Base-by-base conservation (phyloP, 2,888 invertebrate genomes). In the Lypha dubia region DNA sequence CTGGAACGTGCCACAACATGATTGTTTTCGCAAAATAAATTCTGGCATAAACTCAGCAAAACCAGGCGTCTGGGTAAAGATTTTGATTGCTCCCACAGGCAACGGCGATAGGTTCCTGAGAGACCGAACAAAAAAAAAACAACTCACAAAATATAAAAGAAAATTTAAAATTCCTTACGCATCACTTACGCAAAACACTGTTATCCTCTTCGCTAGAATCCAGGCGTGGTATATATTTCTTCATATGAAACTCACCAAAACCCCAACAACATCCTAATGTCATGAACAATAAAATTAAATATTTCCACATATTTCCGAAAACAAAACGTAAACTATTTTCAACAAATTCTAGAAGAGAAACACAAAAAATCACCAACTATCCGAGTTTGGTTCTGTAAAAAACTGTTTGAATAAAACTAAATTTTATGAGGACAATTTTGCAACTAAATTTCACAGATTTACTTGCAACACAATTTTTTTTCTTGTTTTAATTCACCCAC, bases 61-160 rank as follows among this genome's bases (percentile, higher is more conserved):
- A 91, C 91, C 62, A 91, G 86, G 28, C 91, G 91, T 1, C 91
- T 88, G 13, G 91, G 91, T 86, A 91, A 86, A 38, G 90, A 91
- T 88, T 90, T 91, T 1, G 91, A 91, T 68, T 92, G 92, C 82
- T 91, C 91, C 91, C 91, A 91, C 90, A 91, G 90, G 87, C 91
- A 91, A 67, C 91, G 91, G 0, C 91, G 90, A 86, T 91, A 91
- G 62, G 91, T 90, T 82, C 91, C 91, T 91, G 17, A n/a, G 5
- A 20, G 1, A n/a, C n/a, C 9, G 17, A 22, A 58, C 32, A 32
- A n/a, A n/a, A 73, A 28, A 11, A 11, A 28, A 28, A 5, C 38
- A 9, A 56, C 1, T n/a, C n/a, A 53, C 17, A 2, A 13, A 24
- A 24, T 46, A 35, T 41, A 8, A 15, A 51, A 60, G 11, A 13